Evolutionary conservation across 2,113 vertebrate genomes (phyloP).

Genomic region (Corythornis madagascariensis): DNA sequence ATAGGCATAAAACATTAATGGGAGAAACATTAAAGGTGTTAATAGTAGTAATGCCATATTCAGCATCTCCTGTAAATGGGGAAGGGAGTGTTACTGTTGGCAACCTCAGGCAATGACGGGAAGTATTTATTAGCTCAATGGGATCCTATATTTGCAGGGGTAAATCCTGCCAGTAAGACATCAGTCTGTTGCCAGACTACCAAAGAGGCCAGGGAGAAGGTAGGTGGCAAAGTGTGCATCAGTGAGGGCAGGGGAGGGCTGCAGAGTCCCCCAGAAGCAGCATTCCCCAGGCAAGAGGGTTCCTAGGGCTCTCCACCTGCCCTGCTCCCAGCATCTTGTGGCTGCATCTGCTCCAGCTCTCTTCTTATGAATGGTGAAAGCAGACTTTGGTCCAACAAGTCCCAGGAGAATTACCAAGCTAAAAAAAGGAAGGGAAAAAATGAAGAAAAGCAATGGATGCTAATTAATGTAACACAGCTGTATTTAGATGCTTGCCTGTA

Average conservation of each 20-base stretch:
- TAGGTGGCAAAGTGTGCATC: not conserved
- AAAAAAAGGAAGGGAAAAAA: not conserved
- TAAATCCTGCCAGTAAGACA: constrained; percentile 31
- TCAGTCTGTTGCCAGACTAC: not conserved
- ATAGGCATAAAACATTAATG: constrained; percentile 8
- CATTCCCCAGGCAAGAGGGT: not conserved
- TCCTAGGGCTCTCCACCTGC: not conserved
- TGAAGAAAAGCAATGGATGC: not conserved
- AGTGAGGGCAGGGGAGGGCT: not conserved
- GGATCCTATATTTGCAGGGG: constrained; percentile 39
- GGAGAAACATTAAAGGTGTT: not conserved
- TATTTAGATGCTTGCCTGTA: not conserved
- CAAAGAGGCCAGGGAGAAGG: not conserved
- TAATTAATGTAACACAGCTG: not conserved
- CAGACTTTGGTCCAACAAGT: not conserved
- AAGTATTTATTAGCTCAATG: not conserved
- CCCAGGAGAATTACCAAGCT: not conserved
- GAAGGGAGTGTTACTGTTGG: constrained; percentile 47
- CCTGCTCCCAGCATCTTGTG: not conserved
- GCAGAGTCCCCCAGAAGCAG: not conserved
- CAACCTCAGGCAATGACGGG: not conserved
- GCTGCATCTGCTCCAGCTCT: fast-evolving
- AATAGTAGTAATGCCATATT: not conserved
- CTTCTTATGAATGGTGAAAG: not conserved
- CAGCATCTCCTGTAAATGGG: constrained; percentile 3